Conservation (phyloP, 2,113 vertebrate genomes). For the Prochilodus magdalenae region DNA sequence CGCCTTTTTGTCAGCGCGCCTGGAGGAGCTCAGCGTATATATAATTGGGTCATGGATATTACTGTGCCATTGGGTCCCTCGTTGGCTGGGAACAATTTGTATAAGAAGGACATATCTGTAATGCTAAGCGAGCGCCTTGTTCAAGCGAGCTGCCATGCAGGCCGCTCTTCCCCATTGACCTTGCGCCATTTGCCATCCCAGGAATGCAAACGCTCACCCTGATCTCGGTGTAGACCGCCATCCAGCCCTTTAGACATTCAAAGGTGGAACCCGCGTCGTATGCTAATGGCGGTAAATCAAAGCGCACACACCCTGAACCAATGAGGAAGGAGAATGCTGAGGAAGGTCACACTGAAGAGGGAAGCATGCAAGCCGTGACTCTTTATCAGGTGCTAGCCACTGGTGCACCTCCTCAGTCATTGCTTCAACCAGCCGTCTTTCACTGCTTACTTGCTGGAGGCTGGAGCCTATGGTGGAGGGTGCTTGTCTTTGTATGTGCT, state of each 20-base stretch:
- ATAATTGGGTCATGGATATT: constrained; percentile 80
- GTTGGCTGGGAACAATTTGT: constrained; percentile 64
- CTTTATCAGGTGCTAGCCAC: background rate
- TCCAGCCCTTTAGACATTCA: constrained; percentile 56
- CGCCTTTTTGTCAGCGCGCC: constrained; percentile 33
- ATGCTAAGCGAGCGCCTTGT: constrained; percentile 71
- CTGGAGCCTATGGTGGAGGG: background rate
- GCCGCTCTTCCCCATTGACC: background rate
- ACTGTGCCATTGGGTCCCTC: constrained; percentile 70
- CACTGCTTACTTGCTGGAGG: background rate
- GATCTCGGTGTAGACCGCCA: too few species aligned
- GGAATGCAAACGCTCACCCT: background rate
- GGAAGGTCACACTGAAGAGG: constrained; percentile 73
- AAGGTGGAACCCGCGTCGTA: constrained; percentile 55
- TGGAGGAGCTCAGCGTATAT: constrained; percentile 61
- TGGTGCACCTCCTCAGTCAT: background rate
- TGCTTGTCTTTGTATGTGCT: background rate
- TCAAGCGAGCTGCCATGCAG: constrained; percentile 61
- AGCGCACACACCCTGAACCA: constrained; percentile 65
- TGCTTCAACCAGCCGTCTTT: too few species aligned
- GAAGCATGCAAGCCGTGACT: constrained; percentile 70
- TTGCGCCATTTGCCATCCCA: background rate
- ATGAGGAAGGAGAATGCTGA: constrained; percentile 64
- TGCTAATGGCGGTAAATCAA: constrained; percentile 76
- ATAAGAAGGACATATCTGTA: constrained; percentile 67